Base-by-base conservation (phyloP, 2,888 invertebrate species). In the Colostygia pectinataria region DNA sequence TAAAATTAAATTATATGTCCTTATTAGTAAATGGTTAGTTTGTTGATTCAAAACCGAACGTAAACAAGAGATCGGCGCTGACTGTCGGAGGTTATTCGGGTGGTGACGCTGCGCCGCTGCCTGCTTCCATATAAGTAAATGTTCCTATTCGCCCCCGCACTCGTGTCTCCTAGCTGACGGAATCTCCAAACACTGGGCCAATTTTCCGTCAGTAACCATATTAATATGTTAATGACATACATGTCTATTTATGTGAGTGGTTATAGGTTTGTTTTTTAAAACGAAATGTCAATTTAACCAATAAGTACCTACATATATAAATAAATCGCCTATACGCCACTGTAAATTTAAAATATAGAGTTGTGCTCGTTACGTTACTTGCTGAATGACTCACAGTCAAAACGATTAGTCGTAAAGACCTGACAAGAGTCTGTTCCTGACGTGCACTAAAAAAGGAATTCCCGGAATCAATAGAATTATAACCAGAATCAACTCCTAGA, bases 111-210 rank as follows among this genome's bases (percentile, higher is more conserved):
- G 70, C 68, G 65, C 65, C 67, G 73, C 66, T 65, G 46, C 66
- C 39, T 66, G 65, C 62, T 65, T 61, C 89, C 89, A 70, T 89
- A 85, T 85, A 87, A 71, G 88, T 72, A 69, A 64, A 74, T 78
- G 82, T 84, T 85, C 86, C 86, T 85, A 83, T 68, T 84, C 89
- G 88, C 90, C 89, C 88, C 89, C 89, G 81, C 89, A 68, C 55
- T 44, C 53, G 34, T 53, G 58, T 48, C 65, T 66, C 63, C 56
- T 65, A 67, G 67, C 71, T 73, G 73, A 73, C 77, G 74, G 76
- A 80, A 79, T 75, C 66, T 71, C 66, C 69, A 65, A 68, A 63
- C 57, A 63, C 59, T 57, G 63, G 61, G 65, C 34, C 65, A 65
- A 74, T 80, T 82, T 79, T 74, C 75, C 73, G 62, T 73, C 62